Conservation (phyloP, 2,113 vertebrate genomes). For the Columbina picui region DNA sequence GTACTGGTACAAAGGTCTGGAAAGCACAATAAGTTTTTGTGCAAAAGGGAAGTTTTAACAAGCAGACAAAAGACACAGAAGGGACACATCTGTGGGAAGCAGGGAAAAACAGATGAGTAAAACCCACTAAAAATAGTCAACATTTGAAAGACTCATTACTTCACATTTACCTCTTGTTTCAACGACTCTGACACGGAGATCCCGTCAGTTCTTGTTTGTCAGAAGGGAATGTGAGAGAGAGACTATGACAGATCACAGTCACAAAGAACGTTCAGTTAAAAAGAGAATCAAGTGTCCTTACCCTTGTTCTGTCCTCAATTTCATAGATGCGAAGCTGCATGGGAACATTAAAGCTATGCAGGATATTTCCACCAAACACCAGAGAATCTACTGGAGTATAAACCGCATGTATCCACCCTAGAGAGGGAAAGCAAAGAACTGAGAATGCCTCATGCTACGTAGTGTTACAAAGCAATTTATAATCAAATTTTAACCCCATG, state of each 20-base stretch:
- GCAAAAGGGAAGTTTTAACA: constrained; percentile 18
- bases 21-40: background rate
- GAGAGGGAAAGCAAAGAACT: constrained; percentile 41
- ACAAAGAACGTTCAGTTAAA: constrained; percentile 30
- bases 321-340: constrained; percentile 98
- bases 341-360: constrained; percentile 99
- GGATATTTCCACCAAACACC: constrained; percentile 97
- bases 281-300: constrained; percentile 73
- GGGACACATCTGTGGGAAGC: background rate
- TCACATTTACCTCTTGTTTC: constrained; percentile 38
- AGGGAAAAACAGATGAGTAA: background rate
- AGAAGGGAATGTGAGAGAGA: background rate
- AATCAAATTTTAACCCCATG: background rate
- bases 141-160: constrained; percentile 8
- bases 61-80: constrained; percentile 38
- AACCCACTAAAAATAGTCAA: constrained; percentile 21
- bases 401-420: constrained; percentile 97
- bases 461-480: background rate
- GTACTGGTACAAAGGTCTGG: background rate
- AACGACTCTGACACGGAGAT: background rate
- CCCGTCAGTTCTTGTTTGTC: constrained; percentile 1
- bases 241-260: background rate
- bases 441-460: background rate
- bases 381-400: constrained; percentile 95
- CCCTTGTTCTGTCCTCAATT: constrained; percentile 97